Base-by-base conservation (phyloP, 2,888 invertebrate genomes). In the Andrena camellia region DNA sequence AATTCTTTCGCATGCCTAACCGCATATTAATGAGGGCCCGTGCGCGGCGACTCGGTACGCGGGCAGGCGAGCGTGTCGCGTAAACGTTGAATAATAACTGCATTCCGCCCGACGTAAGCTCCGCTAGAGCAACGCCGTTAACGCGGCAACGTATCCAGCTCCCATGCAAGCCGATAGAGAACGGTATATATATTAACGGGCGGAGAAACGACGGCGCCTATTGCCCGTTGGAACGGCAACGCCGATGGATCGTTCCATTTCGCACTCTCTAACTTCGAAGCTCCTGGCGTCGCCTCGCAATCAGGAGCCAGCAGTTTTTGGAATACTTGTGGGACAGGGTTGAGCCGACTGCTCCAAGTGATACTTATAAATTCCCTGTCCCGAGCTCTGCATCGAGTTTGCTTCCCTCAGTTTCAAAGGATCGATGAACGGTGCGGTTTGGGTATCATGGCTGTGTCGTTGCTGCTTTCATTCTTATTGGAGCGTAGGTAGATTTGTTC, bases 71-170 rank as follows among this genome's bases (percentile, higher is more conserved):
- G 89, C 89, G 89, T 90, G 84, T 88, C 89, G 87, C 82, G 83
- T 88, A 90, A 92, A 90, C 86, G 89, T 92, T 91, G 90, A 92
- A 92, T 92, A 92, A 92, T 92, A 92, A 92, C 91, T 86, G 88
- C 91, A 91, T 92, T 91, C 90, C 90, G 82, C n/a, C 54, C 66
- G 71, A 42, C 54, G 66, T 70, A 48, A 71, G 50, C 71, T 23
- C 31, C 23, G 60, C 26, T 13, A 42, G 60, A 20, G 59, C 73
- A 50, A 52, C 68, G 26, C 59, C 60, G 70, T 64, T 78, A 54
- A 59, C 60, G 52, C 33, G 17, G 26, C 52, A 26, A 66, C 79
- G 63, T 52, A 42, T 33, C 62, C 75, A 64, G 52, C 70, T 69
- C 66, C 50, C 59, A 60, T 66, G 54, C 71, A 52, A 77, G 26